Conservation (phyloP, 35 echinoderm and acorn worm genomes). For the Apostichopus japonicus region DNA sequence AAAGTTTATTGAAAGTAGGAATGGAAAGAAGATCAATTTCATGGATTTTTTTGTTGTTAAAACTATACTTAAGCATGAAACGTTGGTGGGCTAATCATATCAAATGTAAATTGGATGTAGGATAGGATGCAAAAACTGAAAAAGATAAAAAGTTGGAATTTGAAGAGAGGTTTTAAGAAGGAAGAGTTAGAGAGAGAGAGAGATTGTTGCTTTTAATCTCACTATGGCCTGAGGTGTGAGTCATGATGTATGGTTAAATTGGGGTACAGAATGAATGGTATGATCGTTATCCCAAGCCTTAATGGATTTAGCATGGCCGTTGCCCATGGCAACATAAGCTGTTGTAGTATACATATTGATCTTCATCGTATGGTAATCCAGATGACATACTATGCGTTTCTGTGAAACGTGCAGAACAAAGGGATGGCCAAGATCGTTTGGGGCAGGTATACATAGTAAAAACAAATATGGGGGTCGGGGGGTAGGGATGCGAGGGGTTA, state of each 20-base stretch:
- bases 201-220: neutral
- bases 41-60: neutral
- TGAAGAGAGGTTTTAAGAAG: neutral
- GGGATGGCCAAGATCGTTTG: too few relatives aligned
- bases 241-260: constrained; percentile 8
- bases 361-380: too few relatives aligned
- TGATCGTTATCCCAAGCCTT: constrained; percentile 19
- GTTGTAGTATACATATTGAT: neutral
- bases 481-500: neutral
- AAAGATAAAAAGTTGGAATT: neutral
- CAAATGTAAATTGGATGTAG: neutral
- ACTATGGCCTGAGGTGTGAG: neutral
- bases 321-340: constrained; percentile 30
- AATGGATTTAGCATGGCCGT: constrained; percentile 38
- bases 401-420: too few relatives aligned
- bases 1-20: constrained; percentile 45
- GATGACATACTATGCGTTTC: too few relatives aligned
- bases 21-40: neutral
- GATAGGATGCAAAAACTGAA: neutral
- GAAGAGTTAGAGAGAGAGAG: neutral
- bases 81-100: neutral
- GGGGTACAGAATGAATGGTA: constrained; percentile 2
- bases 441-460: too few relatives aligned
- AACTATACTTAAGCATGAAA: neutral
- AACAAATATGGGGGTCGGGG: neutral